A percentile compares a stretch with the other conserved stretches of the same genome.
These are phyloP conservation scores for Hipposideros larvatus DNA, from an alignment of 2,797 vertebrate species.

Conservation along the genomic window DNA sequence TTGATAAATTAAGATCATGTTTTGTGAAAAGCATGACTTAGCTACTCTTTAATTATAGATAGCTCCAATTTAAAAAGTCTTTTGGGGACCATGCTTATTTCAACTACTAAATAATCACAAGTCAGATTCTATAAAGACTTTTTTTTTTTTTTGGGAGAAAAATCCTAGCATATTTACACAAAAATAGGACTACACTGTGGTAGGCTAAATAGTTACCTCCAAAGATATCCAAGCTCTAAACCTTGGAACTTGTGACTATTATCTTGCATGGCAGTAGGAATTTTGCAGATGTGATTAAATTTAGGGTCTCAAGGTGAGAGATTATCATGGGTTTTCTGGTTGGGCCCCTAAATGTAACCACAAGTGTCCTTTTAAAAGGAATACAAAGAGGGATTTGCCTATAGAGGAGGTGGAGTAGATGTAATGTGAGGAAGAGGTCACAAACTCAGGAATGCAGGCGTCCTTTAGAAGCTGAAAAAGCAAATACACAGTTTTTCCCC, in stretches of 20 bases:
- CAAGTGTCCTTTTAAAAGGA: neutral
- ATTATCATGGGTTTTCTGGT: neutral
- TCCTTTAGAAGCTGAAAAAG: neutral
- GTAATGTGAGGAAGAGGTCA: neutral
- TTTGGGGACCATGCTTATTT: neutral
- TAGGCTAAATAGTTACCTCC: neutral
- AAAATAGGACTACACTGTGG: neutral
- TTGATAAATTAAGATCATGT: conserved; percentile 19
- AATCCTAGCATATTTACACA: neutral
- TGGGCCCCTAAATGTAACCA: neutral
- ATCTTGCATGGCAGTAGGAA: neutral
- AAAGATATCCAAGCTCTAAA: neutral
- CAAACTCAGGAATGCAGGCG: neutral
- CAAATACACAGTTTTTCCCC: neutral
- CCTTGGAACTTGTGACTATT: neutral
- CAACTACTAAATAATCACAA: neutral
- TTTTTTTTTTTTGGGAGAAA: neutral
- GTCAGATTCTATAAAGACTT: neutral
- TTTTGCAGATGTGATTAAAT: neutral
- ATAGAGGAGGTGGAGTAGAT: neutral
- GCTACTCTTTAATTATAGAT: neutral
- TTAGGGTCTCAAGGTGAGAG: neutral
- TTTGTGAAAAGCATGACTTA: neutral
- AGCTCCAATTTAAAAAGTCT: neutral
- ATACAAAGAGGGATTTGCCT: neutral